These are phyloP conservation scores for Tetragonula carbonaria DNA, from an alignment of 2,888 invertebrate genomes.

Conservation along the genomic window DNA sequence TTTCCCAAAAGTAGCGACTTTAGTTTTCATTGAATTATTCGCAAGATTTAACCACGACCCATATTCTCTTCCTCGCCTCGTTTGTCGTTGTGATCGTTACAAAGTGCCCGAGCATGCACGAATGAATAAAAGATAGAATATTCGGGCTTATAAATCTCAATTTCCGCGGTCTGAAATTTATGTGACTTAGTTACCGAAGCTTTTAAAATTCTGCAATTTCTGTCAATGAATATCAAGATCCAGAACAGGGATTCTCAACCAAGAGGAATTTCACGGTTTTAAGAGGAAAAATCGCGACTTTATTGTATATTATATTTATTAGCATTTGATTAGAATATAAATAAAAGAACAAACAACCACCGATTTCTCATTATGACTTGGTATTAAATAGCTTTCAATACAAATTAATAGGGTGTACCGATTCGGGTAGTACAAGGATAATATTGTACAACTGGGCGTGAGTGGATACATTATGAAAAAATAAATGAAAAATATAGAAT, in stretches of 20 bases:
- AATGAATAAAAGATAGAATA: slow-evolving; percentile 34
- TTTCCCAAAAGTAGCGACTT: slow-evolving; percentile 23
- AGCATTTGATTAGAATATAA: too few relatives aligned
- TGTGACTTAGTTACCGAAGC: not conserved
- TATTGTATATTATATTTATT: too few relatives aligned
- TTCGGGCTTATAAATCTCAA: slow-evolving; percentile 31
- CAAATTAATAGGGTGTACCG: too few relatives aligned
- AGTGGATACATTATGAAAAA: too few relatives aligned
- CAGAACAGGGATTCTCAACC: not conserved
- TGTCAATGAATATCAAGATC: not conserved
- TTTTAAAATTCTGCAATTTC: not conserved
- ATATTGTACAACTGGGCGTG: too few relatives aligned
- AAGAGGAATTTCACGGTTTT: too few relatives aligned
- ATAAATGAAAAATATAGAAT: too few relatives aligned
- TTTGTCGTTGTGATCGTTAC: slow-evolving; percentile 52
- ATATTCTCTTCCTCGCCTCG: slow-evolving; percentile 37
- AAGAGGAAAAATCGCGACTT: too few relatives aligned
- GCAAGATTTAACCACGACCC: slow-evolving; percentile 51
- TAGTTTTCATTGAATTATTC: slow-evolving; percentile 47
- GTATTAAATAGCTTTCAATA: too few relatives aligned
- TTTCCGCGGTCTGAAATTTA: slow-evolving; percentile 4
- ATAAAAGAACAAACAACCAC: too few relatives aligned
- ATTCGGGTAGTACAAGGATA: too few relatives aligned
- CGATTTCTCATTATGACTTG: too few relatives aligned
- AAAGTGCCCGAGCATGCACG: slow-evolving; percentile 27